Evolutionary conservation across 2,113 vertebrate genomes (phyloP).

Genomic region (Megaceryle maxima): DNA sequence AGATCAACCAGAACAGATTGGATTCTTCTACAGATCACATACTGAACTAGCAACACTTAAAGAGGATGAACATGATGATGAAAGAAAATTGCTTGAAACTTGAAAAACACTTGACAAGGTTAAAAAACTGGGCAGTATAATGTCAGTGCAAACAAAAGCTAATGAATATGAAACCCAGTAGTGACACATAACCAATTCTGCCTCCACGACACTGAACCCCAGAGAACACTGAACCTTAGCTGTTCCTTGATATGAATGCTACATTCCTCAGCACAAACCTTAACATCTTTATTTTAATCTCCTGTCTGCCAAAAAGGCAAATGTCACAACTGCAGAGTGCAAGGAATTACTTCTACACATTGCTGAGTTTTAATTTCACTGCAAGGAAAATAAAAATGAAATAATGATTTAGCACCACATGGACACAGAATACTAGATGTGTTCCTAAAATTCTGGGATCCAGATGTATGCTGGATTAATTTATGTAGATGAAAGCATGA

Average conservation of each 20-base stretch:
- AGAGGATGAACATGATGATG: not conserved
- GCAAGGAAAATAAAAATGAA: not conserved
- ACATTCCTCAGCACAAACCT: not conserved
- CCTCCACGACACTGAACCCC: not conserved
- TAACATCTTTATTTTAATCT: not conserved
- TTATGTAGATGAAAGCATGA: not conserved
- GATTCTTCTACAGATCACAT: not conserved
- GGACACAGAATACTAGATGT: not conserved
- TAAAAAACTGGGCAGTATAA: not conserved
- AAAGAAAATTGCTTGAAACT: not conserved
- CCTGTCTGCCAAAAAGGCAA: not conserved
- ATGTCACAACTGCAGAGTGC: not conserved
- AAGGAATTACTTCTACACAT: not conserved
- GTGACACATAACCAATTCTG: not conserved
- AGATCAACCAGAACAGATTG: not conserved
- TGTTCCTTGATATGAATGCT: not conserved
- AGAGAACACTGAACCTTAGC: not conserved
- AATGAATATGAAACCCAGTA: not conserved
- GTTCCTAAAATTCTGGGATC: not conserved
- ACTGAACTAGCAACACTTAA: not conserved
- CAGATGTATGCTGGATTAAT: not conserved
- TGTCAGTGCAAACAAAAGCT: not conserved
- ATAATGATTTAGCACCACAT: not conserved
- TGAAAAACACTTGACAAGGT: not conserved
- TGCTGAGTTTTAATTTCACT: conserved; percentile 21